Conservation (phyloP, 2,888 invertebrate species). For the Leucophora obtusa region DNA sequence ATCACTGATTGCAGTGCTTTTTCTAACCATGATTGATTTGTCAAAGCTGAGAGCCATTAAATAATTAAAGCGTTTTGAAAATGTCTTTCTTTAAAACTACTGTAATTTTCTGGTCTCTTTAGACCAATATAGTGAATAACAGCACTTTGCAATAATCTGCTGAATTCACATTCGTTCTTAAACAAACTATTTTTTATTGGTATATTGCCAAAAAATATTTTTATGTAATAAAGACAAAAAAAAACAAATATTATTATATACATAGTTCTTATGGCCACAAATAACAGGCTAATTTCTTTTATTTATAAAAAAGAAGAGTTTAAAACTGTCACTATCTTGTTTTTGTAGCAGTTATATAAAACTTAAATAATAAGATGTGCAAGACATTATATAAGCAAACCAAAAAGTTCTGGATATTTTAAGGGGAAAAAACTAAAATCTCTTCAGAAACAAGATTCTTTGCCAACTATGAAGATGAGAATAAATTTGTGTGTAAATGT, state of each 20-base stretch:
- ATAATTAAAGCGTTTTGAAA: too few species aligned
- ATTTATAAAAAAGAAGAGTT: constrained; percentile 31
- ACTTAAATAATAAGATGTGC: constrained; percentile 40
- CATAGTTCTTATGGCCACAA: constrained; percentile 25
- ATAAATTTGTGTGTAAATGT: constrained; percentile 23
- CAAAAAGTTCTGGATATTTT: not conserved
- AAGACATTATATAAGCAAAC: constrained; percentile 2
- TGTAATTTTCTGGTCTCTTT: too few species aligned
- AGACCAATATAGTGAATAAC: not conserved
- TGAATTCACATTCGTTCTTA: not conserved
- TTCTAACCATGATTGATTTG: too few species aligned
- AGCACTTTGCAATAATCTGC: not conserved
- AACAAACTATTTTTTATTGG: constrained; percentile 50
- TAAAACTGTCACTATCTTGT: constrained; percentile 40
- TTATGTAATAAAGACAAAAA: constrained; percentile 44
- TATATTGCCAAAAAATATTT: constrained; percentile 55
- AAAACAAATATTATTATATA: constrained; percentile 31
- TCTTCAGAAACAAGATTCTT: not conserved
- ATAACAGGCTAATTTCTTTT: constrained; percentile 54
- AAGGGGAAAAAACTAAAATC: not conserved
- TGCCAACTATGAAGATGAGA: not conserved
- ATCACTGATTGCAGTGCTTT: too few species aligned
- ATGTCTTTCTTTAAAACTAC: too few species aligned
- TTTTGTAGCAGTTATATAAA: not conserved
- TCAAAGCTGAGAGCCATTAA: too few species aligned